Conservation (phyloP, 1,140 invertebrate species). For the Calycopis cecrops region DNA sequence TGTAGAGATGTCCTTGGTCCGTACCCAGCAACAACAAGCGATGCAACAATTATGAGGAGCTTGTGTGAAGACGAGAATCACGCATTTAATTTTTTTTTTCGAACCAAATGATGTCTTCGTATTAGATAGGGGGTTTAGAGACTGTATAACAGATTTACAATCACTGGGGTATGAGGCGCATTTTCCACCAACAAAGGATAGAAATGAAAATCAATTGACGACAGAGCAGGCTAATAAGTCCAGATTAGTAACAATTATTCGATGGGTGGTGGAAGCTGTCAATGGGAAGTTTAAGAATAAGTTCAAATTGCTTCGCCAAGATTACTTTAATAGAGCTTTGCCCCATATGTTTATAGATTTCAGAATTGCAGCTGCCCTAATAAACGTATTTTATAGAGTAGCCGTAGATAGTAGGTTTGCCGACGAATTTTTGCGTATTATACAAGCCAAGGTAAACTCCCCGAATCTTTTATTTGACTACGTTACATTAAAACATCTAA, state of each 20-base stretch:
- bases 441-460: neutral
- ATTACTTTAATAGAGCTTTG: no score
- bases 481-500: neutral
- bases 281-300: constrained; percentile 1
- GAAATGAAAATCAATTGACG: neutral
- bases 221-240: no score
- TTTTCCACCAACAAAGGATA: neutral
- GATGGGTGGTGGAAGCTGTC: neutral
- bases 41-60: neutral
- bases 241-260: neutral
- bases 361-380: no score
- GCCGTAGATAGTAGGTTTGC: neutral
- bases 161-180: neutral
- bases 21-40: neutral
- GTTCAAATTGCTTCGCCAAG: no score
- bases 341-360: no score
- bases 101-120: neutral
- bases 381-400: constrained; percentile 6
- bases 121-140: constrained; percentile 4
- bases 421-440: neutral
- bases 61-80: neutral
- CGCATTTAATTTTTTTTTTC: neutral
- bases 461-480: constrained; percentile 8
- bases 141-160: neutral
- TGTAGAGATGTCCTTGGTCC: neutral